Conservation (phyloP, 2,113 vertebrate genomes). For the Terrapene triunguis region DNA sequence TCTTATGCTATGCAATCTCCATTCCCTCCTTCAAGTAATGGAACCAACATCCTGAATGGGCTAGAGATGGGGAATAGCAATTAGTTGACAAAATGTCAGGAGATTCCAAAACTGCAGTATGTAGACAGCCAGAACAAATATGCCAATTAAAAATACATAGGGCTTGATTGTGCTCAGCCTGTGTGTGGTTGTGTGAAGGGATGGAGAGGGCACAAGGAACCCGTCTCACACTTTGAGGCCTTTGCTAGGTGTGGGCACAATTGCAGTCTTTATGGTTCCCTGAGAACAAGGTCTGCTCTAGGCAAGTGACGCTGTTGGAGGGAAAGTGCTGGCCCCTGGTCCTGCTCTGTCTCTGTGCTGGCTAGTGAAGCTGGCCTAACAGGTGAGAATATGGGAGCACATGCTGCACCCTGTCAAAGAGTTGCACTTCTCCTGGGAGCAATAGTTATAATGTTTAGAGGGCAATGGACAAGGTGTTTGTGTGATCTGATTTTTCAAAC, state of each 20-base stretch:
- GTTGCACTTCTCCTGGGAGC: not conserved
- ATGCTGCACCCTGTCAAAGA: not conserved
- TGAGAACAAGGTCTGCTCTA: not conserved
- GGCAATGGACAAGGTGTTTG: not conserved
- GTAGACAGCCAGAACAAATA: not conserved
- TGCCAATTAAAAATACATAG: rapidly evolving
- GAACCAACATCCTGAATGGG: not conserved
- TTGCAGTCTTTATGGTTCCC: not conserved
- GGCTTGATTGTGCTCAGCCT: not conserved
- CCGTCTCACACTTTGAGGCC: not conserved
- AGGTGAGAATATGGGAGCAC: not conserved
- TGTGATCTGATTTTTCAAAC: not conserved
- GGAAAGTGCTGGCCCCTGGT: not conserved
- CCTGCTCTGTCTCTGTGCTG: not conserved
- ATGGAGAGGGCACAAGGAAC: not conserved
- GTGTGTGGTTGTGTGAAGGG: not conserved
- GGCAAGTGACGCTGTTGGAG: not conserved
- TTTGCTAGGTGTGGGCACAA: not conserved
- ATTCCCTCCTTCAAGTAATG: not conserved
- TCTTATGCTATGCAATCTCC: not conserved
- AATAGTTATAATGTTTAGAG: not conserved
- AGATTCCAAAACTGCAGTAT: not conserved
- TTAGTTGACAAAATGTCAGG: constrained; percentile 10
- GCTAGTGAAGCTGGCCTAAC: not conserved
- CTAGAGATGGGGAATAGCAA: not conserved